phyloP scores from a whole-genome alignment of 1,140 invertebrate genomes.

The Hydropsyche tenuis region DNA sequence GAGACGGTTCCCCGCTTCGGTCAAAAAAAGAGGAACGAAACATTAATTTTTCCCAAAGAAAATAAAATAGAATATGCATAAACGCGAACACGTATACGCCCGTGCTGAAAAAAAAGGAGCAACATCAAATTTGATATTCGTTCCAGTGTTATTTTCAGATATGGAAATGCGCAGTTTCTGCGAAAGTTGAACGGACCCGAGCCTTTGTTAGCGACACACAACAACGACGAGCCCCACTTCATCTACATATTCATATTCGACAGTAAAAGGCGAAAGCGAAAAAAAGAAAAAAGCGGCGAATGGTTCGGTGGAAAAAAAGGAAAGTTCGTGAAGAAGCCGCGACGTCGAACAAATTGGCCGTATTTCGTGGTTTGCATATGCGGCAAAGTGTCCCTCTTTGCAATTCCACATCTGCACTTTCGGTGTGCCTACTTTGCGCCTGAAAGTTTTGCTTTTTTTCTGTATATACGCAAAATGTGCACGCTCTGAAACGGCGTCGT shows the following conservation, averaged over 20 bases:
- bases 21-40: too few relatives aligned
- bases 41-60: too few relatives aligned
- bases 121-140: slow-evolving; percentile 23
- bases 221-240: slow-evolving; percentile 2
- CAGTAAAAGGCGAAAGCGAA: not conserved
- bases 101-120: too few relatives aligned
- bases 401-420: too few relatives aligned
- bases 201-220: slow-evolving; percentile 22
- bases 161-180: slow-evolving; percentile 7
- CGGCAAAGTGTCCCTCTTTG: too few relatives aligned
- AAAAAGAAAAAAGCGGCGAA: not conserved
- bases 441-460: too few relatives aligned
- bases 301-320: not conserved
- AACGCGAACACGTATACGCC: too few relatives aligned
- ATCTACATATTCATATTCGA: slow-evolving; percentile 11
- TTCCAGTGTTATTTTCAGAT: slow-evolving; percentile 14
- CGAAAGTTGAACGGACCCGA: slow-evolving; percentile 15
- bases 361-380: not conserved
- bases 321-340: not conserved
- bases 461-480: too few relatives aligned
- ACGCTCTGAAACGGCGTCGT: slow-evolving; percentile 1
- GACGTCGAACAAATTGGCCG: not conserved
- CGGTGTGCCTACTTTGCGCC: too few relatives aligned
- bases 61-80: too few relatives aligned
- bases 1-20: too few relatives aligned